Percentiles rank a stretch among this genome's conserved stretches.
Evolutionary conservation across 2,113 vertebrate genomes (phyloP).

Genomic region (Heterotilapia buettikoferi): DNA sequence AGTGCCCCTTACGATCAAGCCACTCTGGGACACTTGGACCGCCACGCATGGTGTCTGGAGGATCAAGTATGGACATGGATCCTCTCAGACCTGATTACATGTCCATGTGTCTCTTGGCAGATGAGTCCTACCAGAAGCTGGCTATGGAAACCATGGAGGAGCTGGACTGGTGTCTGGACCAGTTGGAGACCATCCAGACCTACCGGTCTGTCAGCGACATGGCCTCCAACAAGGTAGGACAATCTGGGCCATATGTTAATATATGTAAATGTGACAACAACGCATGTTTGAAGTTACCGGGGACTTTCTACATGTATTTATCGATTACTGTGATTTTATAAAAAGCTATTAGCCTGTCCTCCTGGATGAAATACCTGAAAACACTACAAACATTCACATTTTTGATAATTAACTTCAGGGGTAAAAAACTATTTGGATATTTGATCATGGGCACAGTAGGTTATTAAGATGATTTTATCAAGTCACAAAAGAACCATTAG

Average conservation of each 20-base stretch:
- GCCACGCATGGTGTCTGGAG: conserved; percentile 15
- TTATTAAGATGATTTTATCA: not conserved
- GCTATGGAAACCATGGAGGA: conserved; percentile 72
- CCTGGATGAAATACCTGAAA: not conserved
- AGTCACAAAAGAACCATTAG: not conserved
- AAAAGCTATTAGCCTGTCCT: not conserved
- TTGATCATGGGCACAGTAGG: not conserved
- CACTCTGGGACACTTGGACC: conserved; percentile 42
- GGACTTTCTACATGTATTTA: not conserved
- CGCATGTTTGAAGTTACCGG: not conserved
- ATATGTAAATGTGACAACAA: not conserved
- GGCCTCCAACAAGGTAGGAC: conserved; percentile 69
- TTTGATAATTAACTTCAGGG: not conserved
- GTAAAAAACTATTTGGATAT: not conserved
- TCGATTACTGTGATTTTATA: not conserved
- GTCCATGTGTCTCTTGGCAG: conserved; percentile 72
- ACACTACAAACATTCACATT: not conserved
- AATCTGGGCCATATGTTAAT: not conserved
- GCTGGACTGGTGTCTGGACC: conserved; percentile 72
- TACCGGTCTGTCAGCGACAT: conserved; percentile 72
- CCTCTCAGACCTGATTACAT: conserved; percentile 59
- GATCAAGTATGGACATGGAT: conserved; percentile 34
- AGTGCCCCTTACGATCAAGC: conserved; percentile 25
- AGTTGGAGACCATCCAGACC: conserved; percentile 71
- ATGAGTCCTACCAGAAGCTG: conserved; percentile 70